Evolutionary conservation across 1,140 invertebrate genomes (phyloP).

Genomic region (Trialeurodes vaporariorum): DNA sequence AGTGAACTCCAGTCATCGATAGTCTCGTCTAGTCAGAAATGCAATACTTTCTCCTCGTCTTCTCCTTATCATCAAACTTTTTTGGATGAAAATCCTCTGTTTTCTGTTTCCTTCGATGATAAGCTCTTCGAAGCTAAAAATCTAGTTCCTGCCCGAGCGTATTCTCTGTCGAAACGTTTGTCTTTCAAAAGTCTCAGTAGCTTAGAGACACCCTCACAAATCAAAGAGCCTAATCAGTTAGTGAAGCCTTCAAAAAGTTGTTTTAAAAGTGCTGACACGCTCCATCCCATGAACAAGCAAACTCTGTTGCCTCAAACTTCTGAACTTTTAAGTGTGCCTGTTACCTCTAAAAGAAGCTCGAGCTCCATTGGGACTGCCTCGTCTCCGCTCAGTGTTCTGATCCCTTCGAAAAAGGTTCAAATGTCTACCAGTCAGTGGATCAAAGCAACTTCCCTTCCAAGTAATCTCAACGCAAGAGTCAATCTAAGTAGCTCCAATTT

Average conservation of each 20-base stretch:
- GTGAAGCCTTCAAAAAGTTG: not conserved
- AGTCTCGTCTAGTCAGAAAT: not conserved
- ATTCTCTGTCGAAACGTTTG: not conserved
- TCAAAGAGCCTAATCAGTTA: not conserved
- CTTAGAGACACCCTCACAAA: not conserved
- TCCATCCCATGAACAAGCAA: not conserved
- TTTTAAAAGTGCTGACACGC: not conserved
- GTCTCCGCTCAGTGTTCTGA: too few species aligned
- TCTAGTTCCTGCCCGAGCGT: not conserved
- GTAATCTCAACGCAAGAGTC: not conserved
- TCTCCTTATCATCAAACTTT: not conserved
- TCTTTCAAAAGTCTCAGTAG: slow-evolving; percentile 15
- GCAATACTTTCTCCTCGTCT: not conserved
- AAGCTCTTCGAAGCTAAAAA: not conserved
- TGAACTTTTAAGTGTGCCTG: not conserved
- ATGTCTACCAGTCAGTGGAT: slow-evolving; percentile 27
- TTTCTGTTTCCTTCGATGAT: not conserved
- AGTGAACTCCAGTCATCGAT: slow-evolving; percentile 26
- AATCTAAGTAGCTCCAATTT: not conserved
- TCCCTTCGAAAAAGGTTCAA: slow-evolving; percentile 10
- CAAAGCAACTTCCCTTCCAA: slow-evolving; percentile 58
- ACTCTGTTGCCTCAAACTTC: not conserved
- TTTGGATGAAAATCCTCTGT: not conserved
- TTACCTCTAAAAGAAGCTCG: too few species aligned
- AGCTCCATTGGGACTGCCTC: too few species aligned